Conservation (phyloP, 2,797 vertebrate species). For the Toxotes lorentzi region DNA sequence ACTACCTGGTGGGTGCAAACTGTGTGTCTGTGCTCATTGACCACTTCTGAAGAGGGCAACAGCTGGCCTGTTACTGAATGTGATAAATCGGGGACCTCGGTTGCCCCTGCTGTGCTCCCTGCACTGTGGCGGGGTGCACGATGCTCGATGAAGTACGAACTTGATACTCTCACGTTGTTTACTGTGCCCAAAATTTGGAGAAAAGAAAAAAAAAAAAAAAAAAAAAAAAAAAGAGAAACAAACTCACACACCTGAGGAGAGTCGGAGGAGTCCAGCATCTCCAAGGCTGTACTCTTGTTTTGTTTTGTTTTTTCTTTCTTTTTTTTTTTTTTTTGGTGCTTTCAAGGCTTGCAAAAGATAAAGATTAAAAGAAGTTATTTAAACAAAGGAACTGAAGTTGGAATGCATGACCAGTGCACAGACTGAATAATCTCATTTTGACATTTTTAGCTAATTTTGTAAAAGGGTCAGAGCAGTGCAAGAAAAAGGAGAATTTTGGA, state of each 20-base stretch:
- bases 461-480: conserved; percentile 63
- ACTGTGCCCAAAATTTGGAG: conserved; percentile 71
- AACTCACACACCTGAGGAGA: conserved; percentile 54
- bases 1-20: conserved; percentile 99
- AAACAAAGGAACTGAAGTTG: conserved; percentile 88
- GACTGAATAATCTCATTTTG: conserved; percentile 82
- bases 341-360: conserved; percentile 90
- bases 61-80: conserved; percentile 93
- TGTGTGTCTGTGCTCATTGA: conserved; percentile 99
- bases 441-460: conserved; percentile 83
- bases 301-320: conserved; percentile 63
- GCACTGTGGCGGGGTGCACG: conserved; percentile 74
- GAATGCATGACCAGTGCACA: conserved; percentile 89
- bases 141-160: conserved; percentile 88
- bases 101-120: conserved; percentile 52
- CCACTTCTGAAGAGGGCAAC: conserved; percentile 95
- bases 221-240: conserved; percentile 14
- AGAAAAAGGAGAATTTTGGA: conserved; percentile 66
- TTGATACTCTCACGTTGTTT: conserved; percentile 85
- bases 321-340: conserved; percentile 82
- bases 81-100: conserved; percentile 75
- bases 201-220: conserved; percentile 21
- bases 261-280: conserved; percentile 72
- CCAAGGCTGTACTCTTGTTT: conserved; percentile 60
- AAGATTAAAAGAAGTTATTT: conserved; percentile 77